These are phyloP conservation scores for Ispidina lecontei DNA, from an alignment of 2,797 vertebrate species.

Conservation along the genomic window DNA sequence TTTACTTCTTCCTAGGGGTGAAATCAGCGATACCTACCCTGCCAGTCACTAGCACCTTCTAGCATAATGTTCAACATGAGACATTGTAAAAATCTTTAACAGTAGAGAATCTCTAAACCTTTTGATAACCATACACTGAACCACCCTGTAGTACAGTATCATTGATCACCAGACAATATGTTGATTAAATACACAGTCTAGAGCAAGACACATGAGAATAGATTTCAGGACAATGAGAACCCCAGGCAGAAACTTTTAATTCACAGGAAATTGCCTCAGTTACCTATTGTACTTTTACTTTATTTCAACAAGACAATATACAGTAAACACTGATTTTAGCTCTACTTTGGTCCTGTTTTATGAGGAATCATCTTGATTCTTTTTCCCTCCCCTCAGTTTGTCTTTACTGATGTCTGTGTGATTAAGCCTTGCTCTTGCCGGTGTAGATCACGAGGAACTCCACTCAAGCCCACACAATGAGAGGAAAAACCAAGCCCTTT, in stretches of 20 bases:
- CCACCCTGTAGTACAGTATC: neutral
- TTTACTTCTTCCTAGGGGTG: neutral
- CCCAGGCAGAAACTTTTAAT: neutral
- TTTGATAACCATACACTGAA: neutral
- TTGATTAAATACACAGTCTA: neutral
- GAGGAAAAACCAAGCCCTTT: neutral
- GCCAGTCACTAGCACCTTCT: neutral
- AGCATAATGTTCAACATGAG: neutral
- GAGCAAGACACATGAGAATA: neutral
- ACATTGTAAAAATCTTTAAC: neutral
- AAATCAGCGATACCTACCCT: neutral
- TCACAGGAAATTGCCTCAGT: neutral
- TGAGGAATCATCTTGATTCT: neutral
- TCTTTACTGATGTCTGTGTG: neutral
- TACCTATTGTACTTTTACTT: neutral
- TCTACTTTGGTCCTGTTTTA: neutral
- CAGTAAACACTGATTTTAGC: neutral
- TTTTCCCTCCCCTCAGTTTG: rapidly evolving
- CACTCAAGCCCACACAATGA: neutral
- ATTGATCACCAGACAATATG: neutral
- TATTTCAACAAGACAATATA: neutral
- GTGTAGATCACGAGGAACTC: neutral
- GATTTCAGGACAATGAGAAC: neutral
- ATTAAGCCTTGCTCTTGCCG: neutral
- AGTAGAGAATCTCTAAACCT: neutral